These are phyloP conservation scores for Penelope pileata DNA, from an alignment of 2,113 vertebrate genomes.

Conservation along the genomic window DNA sequence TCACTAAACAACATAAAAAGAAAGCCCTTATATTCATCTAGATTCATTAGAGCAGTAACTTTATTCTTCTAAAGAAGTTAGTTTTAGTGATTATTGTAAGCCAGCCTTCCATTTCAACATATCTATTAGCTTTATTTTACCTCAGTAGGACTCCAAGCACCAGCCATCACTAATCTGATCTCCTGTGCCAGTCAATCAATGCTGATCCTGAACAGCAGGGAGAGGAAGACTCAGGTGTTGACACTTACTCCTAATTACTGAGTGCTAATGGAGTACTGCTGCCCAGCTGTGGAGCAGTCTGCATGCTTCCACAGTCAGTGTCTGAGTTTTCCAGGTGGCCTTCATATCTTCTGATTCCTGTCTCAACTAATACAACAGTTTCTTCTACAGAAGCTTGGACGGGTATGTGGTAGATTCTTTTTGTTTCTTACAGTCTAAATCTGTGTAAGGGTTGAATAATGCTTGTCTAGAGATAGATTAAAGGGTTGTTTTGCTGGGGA, in stretches of 20 bases:
- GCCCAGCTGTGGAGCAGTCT: neutral
- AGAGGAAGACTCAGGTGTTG: neutral
- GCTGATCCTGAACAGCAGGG: neutral
- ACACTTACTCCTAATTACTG: neutral
- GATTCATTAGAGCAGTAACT: neutral
- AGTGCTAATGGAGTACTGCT: neutral
- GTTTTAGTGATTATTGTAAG: neutral
- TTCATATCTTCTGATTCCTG: rapidly evolving
- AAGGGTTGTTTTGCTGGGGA: neutral
- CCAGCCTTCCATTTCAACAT: neutral
- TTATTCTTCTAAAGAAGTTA: neutral
- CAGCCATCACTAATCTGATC: neutral
- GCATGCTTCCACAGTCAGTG: neutral
- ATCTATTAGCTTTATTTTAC: neutral
- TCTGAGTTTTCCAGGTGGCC: rapidly evolving
- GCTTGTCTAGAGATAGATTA: rapidly evolving
- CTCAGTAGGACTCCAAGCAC: neutral
- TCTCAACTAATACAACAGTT: rapidly evolving
- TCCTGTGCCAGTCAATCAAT: neutral
- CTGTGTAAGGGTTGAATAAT: neutral
- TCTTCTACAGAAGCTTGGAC: neutral
- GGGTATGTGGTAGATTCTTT: neutral
- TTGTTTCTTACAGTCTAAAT: neutral
- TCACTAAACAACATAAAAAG: neutral
- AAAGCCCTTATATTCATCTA: neutral